A percentile compares a stretch with the other conserved stretches of the same genome.
These are phyloP conservation scores for Mormyrops attenuatus DNA, from an alignment of 2,797 vertebrate genomes.

Conservation along the genomic window DNA sequence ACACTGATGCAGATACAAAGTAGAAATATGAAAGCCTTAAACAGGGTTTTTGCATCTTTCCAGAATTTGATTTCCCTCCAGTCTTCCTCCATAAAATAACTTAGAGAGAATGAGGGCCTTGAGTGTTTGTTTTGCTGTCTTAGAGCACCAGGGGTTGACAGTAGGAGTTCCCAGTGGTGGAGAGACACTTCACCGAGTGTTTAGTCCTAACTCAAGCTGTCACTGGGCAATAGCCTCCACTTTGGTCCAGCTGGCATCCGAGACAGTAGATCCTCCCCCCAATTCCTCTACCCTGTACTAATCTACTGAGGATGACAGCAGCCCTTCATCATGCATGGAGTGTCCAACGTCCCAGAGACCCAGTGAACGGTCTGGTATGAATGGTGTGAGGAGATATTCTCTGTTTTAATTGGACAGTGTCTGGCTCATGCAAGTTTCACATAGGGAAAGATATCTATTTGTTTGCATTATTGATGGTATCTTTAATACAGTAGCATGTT, in stretches of 20 bases:
- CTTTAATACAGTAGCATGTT: neutral
- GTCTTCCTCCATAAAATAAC: neutral
- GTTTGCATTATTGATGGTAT: neutral
- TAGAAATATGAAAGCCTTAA: neutral
- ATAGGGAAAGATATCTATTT: neutral
- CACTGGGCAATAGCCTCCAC: conserved; percentile 63
- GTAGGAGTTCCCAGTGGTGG: neutral
- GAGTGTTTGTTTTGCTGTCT: conserved; percentile 14
- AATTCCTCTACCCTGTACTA: conserved; percentile 61
- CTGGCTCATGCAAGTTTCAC: conserved; percentile 3
- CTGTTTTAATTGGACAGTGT: conserved; percentile 25
- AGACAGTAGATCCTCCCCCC: conserved; percentile 64
- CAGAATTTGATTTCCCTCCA: conserved; percentile 2
- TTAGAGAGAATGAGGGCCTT: neutral
- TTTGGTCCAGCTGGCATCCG: conserved; percentile 82
- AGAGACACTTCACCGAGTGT: conserved; percentile 28
- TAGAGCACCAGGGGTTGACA: conserved; percentile 9
- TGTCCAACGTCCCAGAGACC: conserved; percentile 70
- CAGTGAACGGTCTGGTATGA: conserved; percentile 76
- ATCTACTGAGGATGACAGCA: conserved; percentile 80
- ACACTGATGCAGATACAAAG: neutral
- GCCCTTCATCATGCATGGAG: conserved; percentile 84
- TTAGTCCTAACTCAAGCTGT: conserved; percentile 55
- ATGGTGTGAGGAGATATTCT: conserved; percentile 80
- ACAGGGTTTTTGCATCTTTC: conserved; percentile 19